Conservation (phyloP, 2,797 vertebrate species). For the Leuciscus waleckii region DNA sequence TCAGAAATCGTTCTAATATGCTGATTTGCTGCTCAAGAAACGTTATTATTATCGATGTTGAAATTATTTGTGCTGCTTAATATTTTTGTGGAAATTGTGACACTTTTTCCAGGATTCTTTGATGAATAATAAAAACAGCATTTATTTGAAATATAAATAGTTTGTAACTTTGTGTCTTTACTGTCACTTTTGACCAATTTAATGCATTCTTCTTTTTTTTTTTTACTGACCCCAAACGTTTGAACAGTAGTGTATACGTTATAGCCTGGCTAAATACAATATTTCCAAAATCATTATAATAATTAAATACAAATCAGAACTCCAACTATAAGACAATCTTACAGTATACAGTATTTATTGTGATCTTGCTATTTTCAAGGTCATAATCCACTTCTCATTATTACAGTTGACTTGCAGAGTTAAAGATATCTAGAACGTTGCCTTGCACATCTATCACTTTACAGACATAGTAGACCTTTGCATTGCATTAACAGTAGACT, state of each 20-base stretch:
- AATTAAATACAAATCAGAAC: neutral
- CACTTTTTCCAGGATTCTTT: neutral
- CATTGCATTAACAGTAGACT: conserved; percentile 35
- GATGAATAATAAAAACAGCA: neutral
- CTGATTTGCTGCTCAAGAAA: neutral
- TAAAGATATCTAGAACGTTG: neutral
- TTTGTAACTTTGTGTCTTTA: neutral
- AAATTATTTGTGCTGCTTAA: neutral
- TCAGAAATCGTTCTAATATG: neutral
- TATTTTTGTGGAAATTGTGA: neutral
- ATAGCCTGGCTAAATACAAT: neutral
- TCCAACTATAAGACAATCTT: neutral
- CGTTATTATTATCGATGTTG: neutral
- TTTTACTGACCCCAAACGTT: neutral
- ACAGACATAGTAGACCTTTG: conserved; percentile 22
- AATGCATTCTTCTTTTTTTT: neutral
- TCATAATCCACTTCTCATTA: conserved; percentile 17
- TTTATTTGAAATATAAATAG: neutral
- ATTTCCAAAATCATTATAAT: neutral
- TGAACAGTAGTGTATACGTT: neutral
- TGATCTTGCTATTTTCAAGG: conserved; percentile 16
- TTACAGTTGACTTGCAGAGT: conserved; percentile 6
- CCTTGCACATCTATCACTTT: neutral
- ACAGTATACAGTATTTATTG: neutral
- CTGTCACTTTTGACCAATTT: neutral